These are phyloP conservation scores for Megathymus violae DNA, from an alignment of 1,140 invertebrate species.

Conservation along the genomic window DNA sequence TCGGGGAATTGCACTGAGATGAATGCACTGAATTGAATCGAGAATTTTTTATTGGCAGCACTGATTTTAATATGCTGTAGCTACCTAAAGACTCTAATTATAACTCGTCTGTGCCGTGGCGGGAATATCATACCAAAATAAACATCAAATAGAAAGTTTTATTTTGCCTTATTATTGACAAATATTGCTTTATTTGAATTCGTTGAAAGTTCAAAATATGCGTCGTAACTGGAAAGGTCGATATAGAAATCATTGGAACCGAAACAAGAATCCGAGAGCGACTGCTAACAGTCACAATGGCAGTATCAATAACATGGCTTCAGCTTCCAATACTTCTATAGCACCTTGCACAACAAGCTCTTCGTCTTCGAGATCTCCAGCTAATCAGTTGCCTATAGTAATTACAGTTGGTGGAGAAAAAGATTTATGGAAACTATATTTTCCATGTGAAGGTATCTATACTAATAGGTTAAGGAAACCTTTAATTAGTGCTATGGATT, in stretches of 20 bases:
- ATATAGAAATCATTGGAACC: conserved; percentile 63
- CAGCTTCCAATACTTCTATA: conserved; percentile 45
- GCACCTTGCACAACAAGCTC: neutral
- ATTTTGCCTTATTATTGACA: too few species aligned
- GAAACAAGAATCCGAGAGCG: conserved; percentile 43
- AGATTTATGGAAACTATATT: conserved; percentile 88
- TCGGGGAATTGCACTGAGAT: too few species aligned
- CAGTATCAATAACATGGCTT: conserved; percentile 60
- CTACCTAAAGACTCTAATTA: too few species aligned
- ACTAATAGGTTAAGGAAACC: too few species aligned
- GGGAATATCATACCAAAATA: too few species aligned
- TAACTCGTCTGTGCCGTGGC: too few species aligned
- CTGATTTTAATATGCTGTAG: too few species aligned
- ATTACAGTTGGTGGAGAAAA: conserved; percentile 73
- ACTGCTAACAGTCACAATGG: conserved; percentile 41
- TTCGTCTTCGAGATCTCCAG: conserved; percentile 61
- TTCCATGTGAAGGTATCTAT: conserved; percentile 87
- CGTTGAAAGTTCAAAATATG: conserved; percentile 46
- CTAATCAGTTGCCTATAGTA: conserved; percentile 65
- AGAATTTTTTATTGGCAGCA: too few species aligned
- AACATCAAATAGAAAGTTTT: too few species aligned
- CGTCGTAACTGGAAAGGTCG: conserved; percentile 71
- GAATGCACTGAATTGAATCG: too few species aligned
- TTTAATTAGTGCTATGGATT: too few species aligned
- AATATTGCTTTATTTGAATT: conserved; percentile 5